phyloP scores from a whole-genome alignment of 1,140 invertebrate genomes.

The Achatina immaculata region DNA sequence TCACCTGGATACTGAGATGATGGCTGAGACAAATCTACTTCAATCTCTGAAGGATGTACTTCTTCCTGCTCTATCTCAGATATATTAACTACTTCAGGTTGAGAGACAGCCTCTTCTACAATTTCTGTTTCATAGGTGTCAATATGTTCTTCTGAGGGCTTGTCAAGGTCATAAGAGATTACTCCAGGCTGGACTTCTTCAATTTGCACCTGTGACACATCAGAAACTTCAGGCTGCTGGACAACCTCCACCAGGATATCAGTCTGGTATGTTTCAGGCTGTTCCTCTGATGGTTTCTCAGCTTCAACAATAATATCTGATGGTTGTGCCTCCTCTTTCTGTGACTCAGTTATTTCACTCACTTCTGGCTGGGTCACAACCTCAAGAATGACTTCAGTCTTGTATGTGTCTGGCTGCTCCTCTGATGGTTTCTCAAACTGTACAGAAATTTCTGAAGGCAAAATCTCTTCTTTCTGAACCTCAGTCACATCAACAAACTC shows the following conservation, averaged over 20 bases:
- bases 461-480: slow-evolving; percentile 29
- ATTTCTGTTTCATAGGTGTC: slow-evolving; percentile 34
- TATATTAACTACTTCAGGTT: slow-evolving; percentile 43
- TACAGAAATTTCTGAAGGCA: slow-evolving; percentile 41
- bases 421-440: slow-evolving; percentile 40
- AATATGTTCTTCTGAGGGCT: slow-evolving; percentile 33
- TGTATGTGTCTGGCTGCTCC: slow-evolving; percentile 43
- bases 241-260: slow-evolving; percentile 38
- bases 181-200: slow-evolving; percentile 30
- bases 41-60: slow-evolving; percentile 42
- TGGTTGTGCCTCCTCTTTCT: slow-evolving; percentile 42
- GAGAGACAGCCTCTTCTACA: slow-evolving; percentile 30
- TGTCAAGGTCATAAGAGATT: slow-evolving; percentile 35
- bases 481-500: slow-evolving; percentile 44
- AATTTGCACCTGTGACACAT: slow-evolving; percentile 34
- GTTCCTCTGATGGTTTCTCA: slow-evolving; percentile 39
- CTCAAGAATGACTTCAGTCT: slow-evolving; percentile 45
- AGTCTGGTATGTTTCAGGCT: slow-evolving; percentile 31
- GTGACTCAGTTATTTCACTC: slow-evolving; percentile 42
- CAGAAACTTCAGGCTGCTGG: slow-evolving; percentile 42
- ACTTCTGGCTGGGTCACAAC: slow-evolving; percentile 42
- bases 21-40: slow-evolving; percentile 47
- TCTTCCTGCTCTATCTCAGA: slow-evolving; percentile 40
- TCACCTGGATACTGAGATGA: slow-evolving; percentile 42
- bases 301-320: slow-evolving; percentile 48